Conservation (phyloP, 2,113 vertebrate species). For the Craseonycteris thonglongyai region DNA sequence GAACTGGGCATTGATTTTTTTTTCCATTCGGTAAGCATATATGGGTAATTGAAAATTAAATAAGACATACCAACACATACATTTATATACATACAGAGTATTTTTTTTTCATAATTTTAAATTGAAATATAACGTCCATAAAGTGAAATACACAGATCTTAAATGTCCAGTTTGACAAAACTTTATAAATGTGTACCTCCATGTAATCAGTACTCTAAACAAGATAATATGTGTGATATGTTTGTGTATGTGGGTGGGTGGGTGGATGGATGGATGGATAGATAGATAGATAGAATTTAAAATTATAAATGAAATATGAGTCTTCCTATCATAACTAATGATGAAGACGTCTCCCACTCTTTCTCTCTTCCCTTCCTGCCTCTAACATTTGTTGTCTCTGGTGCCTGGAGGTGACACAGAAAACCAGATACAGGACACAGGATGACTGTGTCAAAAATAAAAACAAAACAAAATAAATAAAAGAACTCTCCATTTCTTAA, state of each 20-base stretch:
- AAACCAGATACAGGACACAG: constrained; percentile 38
- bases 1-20: not conserved
- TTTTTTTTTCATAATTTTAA: not conserved
- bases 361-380: not conserved
- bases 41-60: not conserved
- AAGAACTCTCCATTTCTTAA: constrained; percentile 42
- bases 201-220: not conserved
- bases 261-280: not conserved
- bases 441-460: constrained; percentile 17
- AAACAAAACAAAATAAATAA: constrained; percentile 23
- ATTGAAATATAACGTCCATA: not conserved
- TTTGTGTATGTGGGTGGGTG: too few relatives aligned
- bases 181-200: not conserved
- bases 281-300: not conserved
- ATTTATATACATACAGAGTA: not conserved
- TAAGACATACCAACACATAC: not conserved
- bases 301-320: not conserved
- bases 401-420: not conserved
- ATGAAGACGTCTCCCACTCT: not conserved
- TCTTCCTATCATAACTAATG: not conserved
- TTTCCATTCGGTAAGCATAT: not conserved
- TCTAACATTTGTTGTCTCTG: not conserved
- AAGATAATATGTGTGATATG: not conserved
- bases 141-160: not conserved
- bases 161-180: not conserved